A percentile compares a stretch with the other conserved stretches of the same genome.
Evolutionary conservation across 2,888 invertebrate genomes (phyloP).

Genomic region (Yponomeuta cagnagella): DNA sequence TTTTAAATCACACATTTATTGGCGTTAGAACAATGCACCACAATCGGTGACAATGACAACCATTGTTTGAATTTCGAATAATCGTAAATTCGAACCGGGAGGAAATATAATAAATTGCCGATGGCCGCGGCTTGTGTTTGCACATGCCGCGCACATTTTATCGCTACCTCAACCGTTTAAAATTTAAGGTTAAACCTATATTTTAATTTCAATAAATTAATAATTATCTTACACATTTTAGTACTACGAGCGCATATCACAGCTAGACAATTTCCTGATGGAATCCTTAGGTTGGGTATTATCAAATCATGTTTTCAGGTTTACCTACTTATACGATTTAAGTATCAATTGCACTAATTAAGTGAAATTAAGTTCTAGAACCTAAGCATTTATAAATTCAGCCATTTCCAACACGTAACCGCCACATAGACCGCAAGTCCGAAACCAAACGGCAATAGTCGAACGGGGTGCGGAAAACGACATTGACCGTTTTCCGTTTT

Average conservation of each 20-base stretch:
- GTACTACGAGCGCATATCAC: no score
- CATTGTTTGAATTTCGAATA: conserved; percentile 67
- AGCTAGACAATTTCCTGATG: no score
- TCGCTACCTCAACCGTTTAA: neutral
- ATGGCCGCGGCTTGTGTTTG: conserved; percentile 50
- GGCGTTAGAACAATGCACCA: conserved; percentile 61
- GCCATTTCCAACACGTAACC: neutral
- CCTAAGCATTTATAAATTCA: no score
- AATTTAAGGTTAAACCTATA: neutral
- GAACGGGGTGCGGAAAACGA: neutral
- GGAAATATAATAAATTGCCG: conserved; percentile 76
- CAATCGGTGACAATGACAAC: conserved; percentile 51
- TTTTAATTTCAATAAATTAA: neutral
- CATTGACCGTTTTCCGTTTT: conserved; percentile 31
- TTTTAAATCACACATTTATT: conserved; percentile 44
- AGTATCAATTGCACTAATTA: no score
- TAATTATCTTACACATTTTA: neutral
- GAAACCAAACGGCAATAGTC: neutral
- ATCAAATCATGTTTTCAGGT: no score
- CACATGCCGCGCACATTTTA: conserved; percentile 10
- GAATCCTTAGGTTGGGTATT: no score
- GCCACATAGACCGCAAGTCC: neutral
- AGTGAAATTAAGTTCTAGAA: no score
- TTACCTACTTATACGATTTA: no score
- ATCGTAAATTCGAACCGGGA: conserved; percentile 71